Evolutionary conservation across 2,113 vertebrate genomes (phyloP).

Genomic region (Boulengeromyrus knoepffleri): DNA sequence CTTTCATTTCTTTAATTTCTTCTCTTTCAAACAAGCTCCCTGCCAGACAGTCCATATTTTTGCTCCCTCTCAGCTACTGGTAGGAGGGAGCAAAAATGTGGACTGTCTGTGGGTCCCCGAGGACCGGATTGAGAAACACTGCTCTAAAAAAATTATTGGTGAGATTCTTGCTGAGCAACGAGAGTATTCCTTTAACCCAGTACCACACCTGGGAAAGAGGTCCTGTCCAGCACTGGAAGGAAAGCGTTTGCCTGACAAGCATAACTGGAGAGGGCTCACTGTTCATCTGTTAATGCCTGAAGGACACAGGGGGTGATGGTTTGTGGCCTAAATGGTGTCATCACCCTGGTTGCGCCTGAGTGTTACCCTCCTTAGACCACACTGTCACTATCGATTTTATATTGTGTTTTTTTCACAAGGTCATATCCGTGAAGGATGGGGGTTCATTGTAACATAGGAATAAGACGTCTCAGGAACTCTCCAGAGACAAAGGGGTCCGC

Average conservation of each 20-base stretch:
- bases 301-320: background rate
- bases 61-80: too few relatives aligned
- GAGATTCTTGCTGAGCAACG: background rate
- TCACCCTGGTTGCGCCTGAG: background rate
- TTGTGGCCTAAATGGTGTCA: background rate
- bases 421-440: background rate
- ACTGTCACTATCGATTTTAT: background rate
- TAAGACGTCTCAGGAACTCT: background rate
- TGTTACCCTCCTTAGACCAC: background rate
- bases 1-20: background rate
- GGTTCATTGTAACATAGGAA: background rate
- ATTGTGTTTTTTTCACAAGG: conserved; percentile 8
- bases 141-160: background rate
- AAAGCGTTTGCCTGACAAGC: background rate
- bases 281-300: background rate
- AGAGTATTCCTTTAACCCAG: background rate
- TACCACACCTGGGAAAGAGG: background rate
- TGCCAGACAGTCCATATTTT: background rate
- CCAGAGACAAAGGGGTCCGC: background rate
- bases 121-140: background rate
- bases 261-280: background rate
- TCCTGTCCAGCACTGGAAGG: background rate
- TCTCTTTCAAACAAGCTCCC: background rate
- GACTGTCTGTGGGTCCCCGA: background rate
- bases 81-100: background rate